A percentile compares a stretch with the other conserved stretches of the same genome.
These are phyloP conservation scores for Cyclophora punctaria DNA, from an alignment of 2,888 invertebrate species.

Conservation along the genomic window DNA sequence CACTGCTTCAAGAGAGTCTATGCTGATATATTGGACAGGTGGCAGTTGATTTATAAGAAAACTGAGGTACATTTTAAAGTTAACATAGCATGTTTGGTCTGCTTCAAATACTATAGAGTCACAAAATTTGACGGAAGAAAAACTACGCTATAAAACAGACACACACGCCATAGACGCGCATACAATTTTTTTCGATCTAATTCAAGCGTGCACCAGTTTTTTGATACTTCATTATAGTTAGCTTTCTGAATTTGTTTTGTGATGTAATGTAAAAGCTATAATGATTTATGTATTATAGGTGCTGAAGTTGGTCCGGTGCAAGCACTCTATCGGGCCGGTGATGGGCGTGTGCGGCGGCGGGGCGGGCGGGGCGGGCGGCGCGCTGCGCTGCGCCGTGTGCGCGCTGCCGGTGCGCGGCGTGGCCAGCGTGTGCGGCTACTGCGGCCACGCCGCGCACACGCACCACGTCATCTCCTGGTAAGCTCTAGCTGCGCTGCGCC, in stretches of 20 bases:
- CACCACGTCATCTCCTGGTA: slow-evolving; percentile 74
- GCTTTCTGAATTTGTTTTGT: too few relatives aligned
- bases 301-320: slow-evolving; percentile 76
- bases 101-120: too few relatives aligned
- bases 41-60: slow-evolving; percentile 86
- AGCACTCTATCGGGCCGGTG: slow-evolving; percentile 69
- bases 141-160: too few relatives aligned
- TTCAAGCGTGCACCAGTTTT: too few relatives aligned
- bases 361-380: slow-evolving; percentile 81
- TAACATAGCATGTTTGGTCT: too few relatives aligned
- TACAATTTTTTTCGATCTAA: too few relatives aligned
- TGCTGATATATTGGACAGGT: slow-evolving; percentile 90
- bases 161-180: too few relatives aligned
- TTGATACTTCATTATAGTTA: too few relatives aligned
- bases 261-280: too few relatives aligned
- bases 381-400: slow-evolving; percentile 88
- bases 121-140: too few relatives aligned
- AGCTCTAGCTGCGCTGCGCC: too few relatives aligned
- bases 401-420: slow-evolving; percentile 88
- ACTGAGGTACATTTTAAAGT: slow-evolving; percentile 75
- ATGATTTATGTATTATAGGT: slow-evolving; percentile 40
- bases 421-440: slow-evolving; percentile 89
- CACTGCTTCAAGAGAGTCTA: slow-evolving; percentile 91
- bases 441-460: slow-evolving; percentile 96
- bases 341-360: slow-evolving; percentile 83